These are phyloP conservation scores for Rhyzopertha dominica DNA, from an alignment of 1,140 invertebrate species.

Conservation along the genomic window DNA sequence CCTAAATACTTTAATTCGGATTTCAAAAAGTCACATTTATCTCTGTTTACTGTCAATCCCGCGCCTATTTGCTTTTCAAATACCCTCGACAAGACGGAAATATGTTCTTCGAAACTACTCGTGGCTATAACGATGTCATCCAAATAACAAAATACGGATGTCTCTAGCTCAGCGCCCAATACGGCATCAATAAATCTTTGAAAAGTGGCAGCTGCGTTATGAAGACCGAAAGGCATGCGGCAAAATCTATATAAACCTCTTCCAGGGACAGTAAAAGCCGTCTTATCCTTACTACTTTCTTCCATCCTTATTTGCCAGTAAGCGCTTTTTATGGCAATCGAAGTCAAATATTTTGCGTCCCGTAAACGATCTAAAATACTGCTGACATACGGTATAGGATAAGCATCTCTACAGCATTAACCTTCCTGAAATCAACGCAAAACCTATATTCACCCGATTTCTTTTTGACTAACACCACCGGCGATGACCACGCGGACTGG, in stretches of 20 bases:
- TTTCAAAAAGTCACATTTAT: too few relatives aligned
- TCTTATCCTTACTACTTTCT: slow-evolving; percentile 20
- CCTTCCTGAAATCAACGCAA: background rate
- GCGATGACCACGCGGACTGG: slow-evolving; percentile 10
- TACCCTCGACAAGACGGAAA: too few relatives aligned
- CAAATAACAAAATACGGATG: slow-evolving; percentile 25
- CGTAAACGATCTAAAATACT: slow-evolving; percentile 28
- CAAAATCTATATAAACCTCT: slow-evolving; percentile 35
- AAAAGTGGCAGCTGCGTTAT: slow-evolving; percentile 40
- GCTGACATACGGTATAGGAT: slow-evolving; percentile 20
- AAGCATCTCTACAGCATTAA: slow-evolving; percentile 25
- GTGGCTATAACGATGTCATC: slow-evolving; percentile 39
- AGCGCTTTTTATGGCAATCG: slow-evolving; percentile 28
- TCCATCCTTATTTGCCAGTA: slow-evolving; percentile 36
- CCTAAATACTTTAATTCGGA: too few relatives aligned
- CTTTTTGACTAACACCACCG: slow-evolving; percentile 25
- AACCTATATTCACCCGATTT: slow-evolving; percentile 11
- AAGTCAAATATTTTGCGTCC: slow-evolving; percentile 26
- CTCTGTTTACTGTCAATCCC: too few relatives aligned
- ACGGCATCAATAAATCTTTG: slow-evolving; percentile 25
- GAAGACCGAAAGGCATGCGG: slow-evolving; percentile 33
- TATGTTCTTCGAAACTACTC: slow-evolving; percentile 37
- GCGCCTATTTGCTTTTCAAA: too few relatives aligned
- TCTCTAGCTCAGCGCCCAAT: slow-evolving; percentile 28
- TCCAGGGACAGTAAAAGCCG: slow-evolving; percentile 35